Conservation (phyloP, 2,888 invertebrate species). For the Pristionchus exspectatus region DNA sequence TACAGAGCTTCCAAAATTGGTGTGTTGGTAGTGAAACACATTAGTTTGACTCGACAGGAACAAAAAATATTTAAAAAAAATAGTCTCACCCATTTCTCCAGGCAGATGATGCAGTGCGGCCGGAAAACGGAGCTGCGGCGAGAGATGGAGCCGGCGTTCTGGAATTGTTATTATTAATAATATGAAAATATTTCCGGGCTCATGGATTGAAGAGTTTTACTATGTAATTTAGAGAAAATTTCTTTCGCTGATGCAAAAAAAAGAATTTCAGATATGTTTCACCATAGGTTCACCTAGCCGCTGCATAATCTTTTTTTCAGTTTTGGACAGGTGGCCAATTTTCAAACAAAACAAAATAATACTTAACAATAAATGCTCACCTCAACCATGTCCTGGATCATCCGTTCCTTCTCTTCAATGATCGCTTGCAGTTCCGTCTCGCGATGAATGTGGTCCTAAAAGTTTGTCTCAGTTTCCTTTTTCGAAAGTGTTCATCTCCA, state of each 20-base stretch:
- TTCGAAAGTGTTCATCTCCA: not conserved
- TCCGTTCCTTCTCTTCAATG: conserved; percentile 44
- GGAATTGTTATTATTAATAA: not conserved
- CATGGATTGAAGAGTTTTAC: too few species aligned
- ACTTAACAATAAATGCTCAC: not conserved
- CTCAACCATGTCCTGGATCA: conserved; percentile 44
- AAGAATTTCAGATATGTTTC: too few species aligned
- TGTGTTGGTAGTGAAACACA: too few species aligned
- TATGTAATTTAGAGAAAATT: too few species aligned
- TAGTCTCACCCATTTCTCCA: conserved; percentile 52
- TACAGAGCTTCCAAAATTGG: too few species aligned
- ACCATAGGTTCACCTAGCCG: too few species aligned
- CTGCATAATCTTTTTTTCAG: too few species aligned
- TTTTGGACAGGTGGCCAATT: too few species aligned
- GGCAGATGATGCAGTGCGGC: conserved; percentile 54
- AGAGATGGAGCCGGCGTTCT: conserved; percentile 36
- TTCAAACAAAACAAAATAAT: not conserved
- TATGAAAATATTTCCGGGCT: too few species aligned
- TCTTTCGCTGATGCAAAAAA: too few species aligned
- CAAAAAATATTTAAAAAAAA: too few species aligned
- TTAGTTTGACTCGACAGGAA: too few species aligned
- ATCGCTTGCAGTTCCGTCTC: conserved; percentile 41
- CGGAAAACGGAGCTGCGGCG: conserved; percentile 39
- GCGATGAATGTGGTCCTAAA: conserved; percentile 42
- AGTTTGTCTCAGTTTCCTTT: not conserved